Base-by-base conservation (phyloP, 2,888 invertebrate genomes). In the Heteropelma amictum region DNA sequence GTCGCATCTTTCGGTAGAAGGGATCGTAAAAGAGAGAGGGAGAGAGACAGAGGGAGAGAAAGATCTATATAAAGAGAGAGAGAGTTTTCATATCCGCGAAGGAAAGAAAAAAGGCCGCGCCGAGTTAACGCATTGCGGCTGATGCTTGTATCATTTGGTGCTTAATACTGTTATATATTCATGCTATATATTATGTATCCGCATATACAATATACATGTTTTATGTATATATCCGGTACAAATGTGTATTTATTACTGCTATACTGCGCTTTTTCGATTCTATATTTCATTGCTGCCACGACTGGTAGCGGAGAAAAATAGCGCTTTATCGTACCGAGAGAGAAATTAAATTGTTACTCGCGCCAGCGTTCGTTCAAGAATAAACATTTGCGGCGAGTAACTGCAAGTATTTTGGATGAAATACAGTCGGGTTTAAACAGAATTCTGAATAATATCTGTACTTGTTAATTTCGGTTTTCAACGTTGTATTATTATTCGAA, bases 101-200 rank as follows among this genome's bases (percentile, higher is more conserved):
- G 64, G 56, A 38, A 74, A 68, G 64, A 58, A 64, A 64, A 70
- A 70, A 74, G 64, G 69, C 70, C 65, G 74, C 60, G 70, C 53
- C 64, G 53, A 74, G 74, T 70, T 74, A 74, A 70, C 74, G 74
- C 74, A 74, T 74, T 74, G 74, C 74, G 70, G 70, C 69, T 70
- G 60, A 60, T 74, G 70, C 64, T 54, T 60, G 64, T 74, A 74
- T 40, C 53, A 60, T 45, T 69, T 64, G 35, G 63, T 53, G 56
- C 68, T 14, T 35, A n/a, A 49, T 49, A n/a, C 35, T 28, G 12
- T 33, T 45, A 10, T 60, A 21, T 51, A 51, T 40, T 6, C 14
- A 49, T 35, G 49, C 49, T 63, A 49, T 38, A 49, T 47, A 33
- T 26, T 40, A 19, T 33, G 6, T 61, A 33, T 58, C 5, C 26